Evolutionary conservation across 2,797 vertebrate genomes (phyloP), one percentile per base, ranked within the genome.

Genomic region (Oreochromis mossambicus): DNA sequence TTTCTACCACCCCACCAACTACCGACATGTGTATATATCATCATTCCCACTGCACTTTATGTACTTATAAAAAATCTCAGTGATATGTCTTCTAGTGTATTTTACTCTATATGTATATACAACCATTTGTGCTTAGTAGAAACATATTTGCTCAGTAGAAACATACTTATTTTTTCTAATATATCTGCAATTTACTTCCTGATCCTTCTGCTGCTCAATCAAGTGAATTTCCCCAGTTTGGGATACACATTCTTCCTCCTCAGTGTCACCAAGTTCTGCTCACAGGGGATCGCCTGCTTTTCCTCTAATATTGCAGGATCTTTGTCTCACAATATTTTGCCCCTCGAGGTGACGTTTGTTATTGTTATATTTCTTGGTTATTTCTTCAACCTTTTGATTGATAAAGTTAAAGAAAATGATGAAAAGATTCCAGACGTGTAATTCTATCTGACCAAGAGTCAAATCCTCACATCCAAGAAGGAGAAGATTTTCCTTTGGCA

Each of bases 211-310:
- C 17, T 34, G 56, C 56, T 61, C 32, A 34, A 61, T n/a, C 17
- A 61, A 2, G 32, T 61, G 9, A 61, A 36, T 34, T 61, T 61
- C 5, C 56, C 0, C 56, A 19, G 29, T 0, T 34, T 19, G 3
- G 29, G 56, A 34, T 4, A 0, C 17, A 61, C 5, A 4, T 61
- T 68, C 63, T 43, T 68, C n/a, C 0, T 24, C n/a, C 36, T 3
- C 13, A 0, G 7, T 43, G 12, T 68, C 36, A 21, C 63, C n/a
- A 24, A 66, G 13, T 7, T 41, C n/a, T 68, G 36, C 36, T 68
- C n/a, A 24, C n/a, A 68, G 12, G 34, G 12, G 2, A 24, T 66
- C 7, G 0, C 19, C 61, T 13, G 61, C n/a, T 66, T 41, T 38
- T 21, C 21, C 19, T 66, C 61, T 66, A 8, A 66, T 66, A 66